Percentiles rank a stretch among this genome's conserved stretches.
Conservation (phyloP, 2,888 invertebrate species). For the Andrena bucephala region DNA sequence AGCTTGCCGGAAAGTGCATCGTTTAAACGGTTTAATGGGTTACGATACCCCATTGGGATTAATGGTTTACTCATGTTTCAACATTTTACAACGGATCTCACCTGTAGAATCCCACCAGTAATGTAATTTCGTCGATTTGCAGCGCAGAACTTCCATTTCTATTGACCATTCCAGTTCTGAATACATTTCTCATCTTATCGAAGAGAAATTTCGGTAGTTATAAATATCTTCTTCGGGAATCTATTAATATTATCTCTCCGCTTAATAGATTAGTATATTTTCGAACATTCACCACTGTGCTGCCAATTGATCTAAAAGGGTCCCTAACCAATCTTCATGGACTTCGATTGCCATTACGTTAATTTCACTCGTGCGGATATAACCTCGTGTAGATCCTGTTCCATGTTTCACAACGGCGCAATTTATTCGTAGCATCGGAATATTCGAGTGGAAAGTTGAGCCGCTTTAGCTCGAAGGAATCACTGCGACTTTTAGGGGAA, state of each 20-base stretch:
- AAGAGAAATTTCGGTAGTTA: too few relatives aligned
- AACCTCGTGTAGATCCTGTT: neutral
- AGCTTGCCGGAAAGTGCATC: neutral
- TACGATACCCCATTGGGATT: neutral
- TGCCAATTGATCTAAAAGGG: too few relatives aligned
- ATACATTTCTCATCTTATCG: too few relatives aligned
- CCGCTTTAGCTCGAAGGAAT: slow-evolving; percentile 2
- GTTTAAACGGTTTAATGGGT: slow-evolving; percentile 4
- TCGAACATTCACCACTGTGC: too few relatives aligned
- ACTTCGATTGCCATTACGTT: neutral
- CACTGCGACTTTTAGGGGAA: neutral
- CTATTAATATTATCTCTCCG: too few relatives aligned
- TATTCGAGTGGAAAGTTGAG: neutral
- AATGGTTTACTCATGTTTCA: neutral
- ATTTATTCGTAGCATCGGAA: neutral
- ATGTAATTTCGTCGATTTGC: neutral
- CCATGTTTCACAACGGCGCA: neutral
- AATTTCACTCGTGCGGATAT: neutral
- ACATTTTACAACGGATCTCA: neutral
- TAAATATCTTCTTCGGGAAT: too few relatives aligned
- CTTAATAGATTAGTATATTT: too few relatives aligned
- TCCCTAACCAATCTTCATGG: too few relatives aligned
- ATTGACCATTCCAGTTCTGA: too few relatives aligned
- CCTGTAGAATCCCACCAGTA: neutral
- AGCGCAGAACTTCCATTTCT: too few relatives aligned